Base-by-base conservation (phyloP, 2,113 vertebrate genomes). In the Aspiorhynchus laticeps region DNA sequence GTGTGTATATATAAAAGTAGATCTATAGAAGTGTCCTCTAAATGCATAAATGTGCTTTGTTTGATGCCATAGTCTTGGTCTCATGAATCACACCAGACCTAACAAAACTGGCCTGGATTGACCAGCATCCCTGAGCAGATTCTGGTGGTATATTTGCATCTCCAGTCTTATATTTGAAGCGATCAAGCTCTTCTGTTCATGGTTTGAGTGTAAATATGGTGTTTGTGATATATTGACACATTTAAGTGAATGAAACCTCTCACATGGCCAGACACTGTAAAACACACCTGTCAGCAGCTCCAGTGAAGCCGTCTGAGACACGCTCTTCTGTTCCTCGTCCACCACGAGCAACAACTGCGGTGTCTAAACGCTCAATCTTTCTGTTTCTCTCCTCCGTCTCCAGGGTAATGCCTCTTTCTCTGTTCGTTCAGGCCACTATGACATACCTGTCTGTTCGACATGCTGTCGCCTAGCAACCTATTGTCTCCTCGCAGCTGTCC, bases 391-490 rank as follows among this genome's bases (percentile, higher is more conserved):
- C 43, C 69, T 36, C 51, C 38, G 51, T 83, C 83, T 85, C 67
- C 51, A 28, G 43, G 79, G 82, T 77, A 65, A 67, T 65, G 75
- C 24, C 78, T 61, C 48, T 88, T 48, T 74, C 85, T 85, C 82
- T 41, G n/a, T 77, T 82, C 82, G 28, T 63, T 87, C 82, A 81
- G 79, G 80, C 43, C 43, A 74, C 48, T 53, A 73, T 88, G 85
- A 88, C 88, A 89, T 88, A 91, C 91, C 90, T 91, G 87, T 88
- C 85, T 86, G 83, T 87, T 88, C 85, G 24, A 88, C 85, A 89
- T 90, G 88, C 80, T 90, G 91, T 92, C 78, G 85, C 90, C 84
- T 90, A 89, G 91, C 91, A 92, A 91, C 90, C 87, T 79, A 87
- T 89, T 89, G 90, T 90, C 83, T 89, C 83, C 78, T 63, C 82